phyloP scores from a whole-genome alignment of 2,888 invertebrate species.

The Ornithoptera alexandrae region DNA sequence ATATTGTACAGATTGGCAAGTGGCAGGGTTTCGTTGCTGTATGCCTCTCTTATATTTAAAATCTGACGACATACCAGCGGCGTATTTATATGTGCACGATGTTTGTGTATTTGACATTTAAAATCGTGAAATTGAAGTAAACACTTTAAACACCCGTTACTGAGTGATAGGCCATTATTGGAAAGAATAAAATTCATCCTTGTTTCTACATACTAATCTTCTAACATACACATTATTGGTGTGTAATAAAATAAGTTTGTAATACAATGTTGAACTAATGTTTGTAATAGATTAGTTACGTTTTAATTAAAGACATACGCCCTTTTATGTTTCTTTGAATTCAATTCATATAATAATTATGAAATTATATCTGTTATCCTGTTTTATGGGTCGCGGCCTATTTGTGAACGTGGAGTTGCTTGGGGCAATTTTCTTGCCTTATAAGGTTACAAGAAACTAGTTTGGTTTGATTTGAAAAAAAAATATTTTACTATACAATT shows the following conservation, averaged over 20 bases:
- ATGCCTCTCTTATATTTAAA: too few species aligned
- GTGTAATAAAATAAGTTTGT: conserved; percentile 6
- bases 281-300: conserved; percentile 19
- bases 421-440: not conserved
- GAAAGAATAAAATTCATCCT: too few species aligned
- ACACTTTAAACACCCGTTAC: too few species aligned
- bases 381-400: conserved; percentile 17
- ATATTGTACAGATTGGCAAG: too few species aligned
- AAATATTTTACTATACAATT: not conserved
- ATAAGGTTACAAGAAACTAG: not conserved
- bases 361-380: not conserved
- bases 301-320: conserved; percentile 23
- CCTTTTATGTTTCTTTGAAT: conserved; percentile 10
- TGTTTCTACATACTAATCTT: conserved; percentile 9
- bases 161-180: too few species aligned
- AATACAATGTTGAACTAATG: not conserved
- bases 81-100: too few species aligned
- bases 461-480: too few species aligned
- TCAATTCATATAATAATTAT: not conserved
- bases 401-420: conserved; percentile 5
- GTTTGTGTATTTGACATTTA: too few species aligned
- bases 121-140: too few species aligned
- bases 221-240: conserved; percentile 16
- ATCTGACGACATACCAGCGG: too few species aligned
- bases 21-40: too few species aligned